Base-by-base conservation (phyloP, 2,113 vertebrate genomes). In the Psittacara wagleri region DNA sequence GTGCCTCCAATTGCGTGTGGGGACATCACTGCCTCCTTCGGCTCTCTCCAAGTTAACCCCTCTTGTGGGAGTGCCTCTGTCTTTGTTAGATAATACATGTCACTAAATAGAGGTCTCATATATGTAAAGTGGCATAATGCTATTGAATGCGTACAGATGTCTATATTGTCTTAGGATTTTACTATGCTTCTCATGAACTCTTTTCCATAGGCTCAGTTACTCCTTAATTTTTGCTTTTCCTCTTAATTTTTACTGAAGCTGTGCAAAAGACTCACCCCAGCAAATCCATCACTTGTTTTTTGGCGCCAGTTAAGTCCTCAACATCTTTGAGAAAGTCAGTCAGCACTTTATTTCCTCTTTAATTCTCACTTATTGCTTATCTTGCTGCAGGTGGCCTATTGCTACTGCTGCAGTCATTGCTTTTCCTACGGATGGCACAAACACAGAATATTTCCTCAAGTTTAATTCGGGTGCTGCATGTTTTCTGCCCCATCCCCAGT, bases 291-390 rank as follows among this genome's bases (percentile, higher is more conserved):
- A 15, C 77, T 92, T 83, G 48, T 80, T 81, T 94, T 86, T 68
- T 95, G 77, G 9, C n/a, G 88, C 35, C 46, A 83, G 55, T 85
- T 68, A 85, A 80, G 62, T 70, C 67, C 78, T 90, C 59, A 75
- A 81, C 9, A 3, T 67, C 63, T 93, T 91, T 92, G 55, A 91
- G 74, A 92, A 96, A 90, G 75, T 88, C 69, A 90, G 74, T 95
- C 66, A 86, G 82, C 87, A 73, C 77, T 93, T 94, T 83, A 68
- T 77, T 87, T 78, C 52, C 44, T 68, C 46, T 93, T 67, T 78
- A 92, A 61, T 95, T 83, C 70, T 89, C 76, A 37, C 51, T 73
- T 80, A 54, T 17, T 91, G 73, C 78, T 83, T 86, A 44, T 83
- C 37, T 84, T 96, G 82, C 88, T 94, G 79, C 75, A 95, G 81